A percentile compares a stretch with the other conserved stretches of the same genome.
phyloP scores from a whole-genome alignment of 2,797 vertebrate species.

The Pseudochirops corinnae region DNA sequence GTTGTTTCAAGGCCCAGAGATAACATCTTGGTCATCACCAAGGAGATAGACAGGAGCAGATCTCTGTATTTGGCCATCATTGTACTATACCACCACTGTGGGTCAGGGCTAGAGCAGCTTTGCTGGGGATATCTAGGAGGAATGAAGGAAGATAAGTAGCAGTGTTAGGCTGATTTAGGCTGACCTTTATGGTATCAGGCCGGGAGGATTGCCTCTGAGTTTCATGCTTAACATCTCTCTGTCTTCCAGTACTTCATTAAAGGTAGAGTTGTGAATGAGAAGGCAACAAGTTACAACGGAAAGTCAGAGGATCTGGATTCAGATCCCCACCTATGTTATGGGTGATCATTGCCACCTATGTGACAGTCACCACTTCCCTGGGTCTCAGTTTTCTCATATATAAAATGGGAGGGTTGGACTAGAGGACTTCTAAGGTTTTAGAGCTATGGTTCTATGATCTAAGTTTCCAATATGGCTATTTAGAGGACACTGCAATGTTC shows the following conservation, averaged over 20 bases:
- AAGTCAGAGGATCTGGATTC: neutral
- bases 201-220: neutral
- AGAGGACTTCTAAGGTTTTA: neutral
- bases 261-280: neutral
- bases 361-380: neutral
- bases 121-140: neutral
- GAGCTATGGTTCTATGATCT: neutral
- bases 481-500: neutral
- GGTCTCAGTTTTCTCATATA: neutral
- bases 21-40: neutral
- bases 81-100: neutral
- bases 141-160: neutral
- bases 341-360: neutral
- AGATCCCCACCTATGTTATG: neutral
- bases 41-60: neutral
- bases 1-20: neutral
- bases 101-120: neutral
- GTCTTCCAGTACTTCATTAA: neutral
- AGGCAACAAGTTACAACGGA: neutral
- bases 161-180: neutral
- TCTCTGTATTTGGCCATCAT: neutral
- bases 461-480: neutral
- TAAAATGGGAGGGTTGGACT: neutral
- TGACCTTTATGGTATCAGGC: neutral
- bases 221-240: neutral